Conservation (phyloP, 1,140 invertebrate species). For the Drosophila ficusphila region DNA sequence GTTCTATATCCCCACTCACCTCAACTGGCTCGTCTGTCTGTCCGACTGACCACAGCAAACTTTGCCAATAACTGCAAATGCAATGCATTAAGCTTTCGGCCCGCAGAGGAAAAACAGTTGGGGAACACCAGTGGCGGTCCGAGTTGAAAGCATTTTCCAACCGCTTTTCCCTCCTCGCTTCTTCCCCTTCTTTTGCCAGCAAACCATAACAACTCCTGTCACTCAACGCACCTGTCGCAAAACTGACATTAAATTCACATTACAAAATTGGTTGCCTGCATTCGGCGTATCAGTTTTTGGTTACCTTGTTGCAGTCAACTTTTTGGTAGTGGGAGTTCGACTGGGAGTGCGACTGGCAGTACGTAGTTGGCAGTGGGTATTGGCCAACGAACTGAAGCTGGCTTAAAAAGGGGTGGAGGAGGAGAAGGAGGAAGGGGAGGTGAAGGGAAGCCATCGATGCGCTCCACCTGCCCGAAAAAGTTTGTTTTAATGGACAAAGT, state of each 20-base stretch:
- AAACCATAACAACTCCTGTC: conserved; percentile 18
- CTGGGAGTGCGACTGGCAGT: neutral
- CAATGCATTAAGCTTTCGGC: conserved; percentile 67
- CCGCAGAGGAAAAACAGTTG: neutral
- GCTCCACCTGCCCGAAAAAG: conserved; percentile 74
- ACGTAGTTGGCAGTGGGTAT: no score
- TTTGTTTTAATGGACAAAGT: conserved; percentile 80
- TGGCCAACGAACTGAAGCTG: conserved; percentile 1
- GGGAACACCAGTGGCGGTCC: neutral
- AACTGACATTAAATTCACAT: conserved; percentile 82
- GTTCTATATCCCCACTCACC: neutral
- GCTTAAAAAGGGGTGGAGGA: conserved; percentile 13
- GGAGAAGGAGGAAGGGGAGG: no score
- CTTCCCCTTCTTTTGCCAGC: neutral
- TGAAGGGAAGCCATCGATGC: conserved; percentile 76
- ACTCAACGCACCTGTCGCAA: conserved; percentile 74
- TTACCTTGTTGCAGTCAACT: conserved; percentile 36
- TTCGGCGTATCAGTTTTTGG: conserved; percentile 74
- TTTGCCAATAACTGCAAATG: conserved; percentile 80
- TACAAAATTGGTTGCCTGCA: conserved; percentile 79
- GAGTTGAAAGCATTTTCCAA: conserved; percentile 36
- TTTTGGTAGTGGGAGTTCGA: neutral
- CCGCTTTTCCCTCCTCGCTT: neutral
- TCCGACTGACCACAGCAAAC: conserved; percentile 46
- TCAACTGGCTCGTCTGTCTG: neutral